These are phyloP conservation scores for Monochamus alternatus DNA, from an alignment of 2,888 invertebrate species.

Conservation along the genomic window DNA sequence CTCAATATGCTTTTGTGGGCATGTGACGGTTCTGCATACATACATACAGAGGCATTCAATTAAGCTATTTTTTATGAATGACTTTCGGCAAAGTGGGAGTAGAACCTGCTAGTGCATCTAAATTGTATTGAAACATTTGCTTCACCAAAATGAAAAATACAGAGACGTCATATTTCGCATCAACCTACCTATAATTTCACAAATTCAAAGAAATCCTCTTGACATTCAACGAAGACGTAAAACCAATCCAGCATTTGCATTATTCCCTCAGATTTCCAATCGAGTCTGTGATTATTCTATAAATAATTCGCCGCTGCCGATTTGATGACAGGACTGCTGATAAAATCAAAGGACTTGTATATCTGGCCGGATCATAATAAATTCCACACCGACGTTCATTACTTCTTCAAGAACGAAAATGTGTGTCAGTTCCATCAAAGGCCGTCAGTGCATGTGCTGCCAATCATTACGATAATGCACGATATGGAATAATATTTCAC, in stretches of 20 bases:
- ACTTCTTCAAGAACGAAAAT: constrained; percentile 31
- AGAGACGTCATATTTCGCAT: not conserved
- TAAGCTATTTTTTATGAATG: too few species aligned
- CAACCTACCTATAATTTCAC: not conserved
- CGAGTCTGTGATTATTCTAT: constrained; percentile 37
- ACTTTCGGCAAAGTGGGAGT: too few species aligned
- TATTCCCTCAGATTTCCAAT: constrained; percentile 36
- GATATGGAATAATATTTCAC: constrained; percentile 38
- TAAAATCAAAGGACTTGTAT: constrained; percentile 39
- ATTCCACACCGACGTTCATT: constrained; percentile 20
- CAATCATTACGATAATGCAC: constrained; percentile 41
- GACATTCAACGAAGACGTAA: not conserved
- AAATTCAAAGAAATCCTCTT: not conserved
- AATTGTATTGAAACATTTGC: too few species aligned
- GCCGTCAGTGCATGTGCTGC: constrained; percentile 25
- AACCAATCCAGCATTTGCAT: constrained; percentile 17
- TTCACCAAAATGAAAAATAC: not conserved
- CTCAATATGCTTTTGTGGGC: too few species aligned
- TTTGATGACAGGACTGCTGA: constrained; percentile 32
- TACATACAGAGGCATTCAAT: too few species aligned
- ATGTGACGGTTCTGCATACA: too few species aligned
- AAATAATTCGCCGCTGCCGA: constrained; percentile 28
- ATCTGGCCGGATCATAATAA: constrained; percentile 23
- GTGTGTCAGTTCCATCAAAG: constrained; percentile 41
- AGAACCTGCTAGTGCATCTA: too few species aligned